phyloP scores from a whole-genome alignment of 2,113 vertebrate genomes.

The Rhinoptilus africanus region DNA sequence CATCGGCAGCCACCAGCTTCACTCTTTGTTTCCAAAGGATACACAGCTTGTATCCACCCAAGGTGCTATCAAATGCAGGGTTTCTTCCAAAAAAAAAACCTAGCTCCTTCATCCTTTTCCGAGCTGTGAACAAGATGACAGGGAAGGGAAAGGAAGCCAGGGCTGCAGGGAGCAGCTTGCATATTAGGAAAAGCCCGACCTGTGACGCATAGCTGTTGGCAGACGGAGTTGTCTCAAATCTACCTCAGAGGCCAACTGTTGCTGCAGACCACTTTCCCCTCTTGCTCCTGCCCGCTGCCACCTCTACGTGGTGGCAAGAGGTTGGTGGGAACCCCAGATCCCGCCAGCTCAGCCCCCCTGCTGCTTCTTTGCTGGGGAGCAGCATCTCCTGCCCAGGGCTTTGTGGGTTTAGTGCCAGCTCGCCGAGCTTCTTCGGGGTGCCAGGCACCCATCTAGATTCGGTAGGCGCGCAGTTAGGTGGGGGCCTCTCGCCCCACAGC shows the following conservation, averaged over 20 bases:
- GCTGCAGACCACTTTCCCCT: not conserved
- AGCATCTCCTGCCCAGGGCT: not conserved
- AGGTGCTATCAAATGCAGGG: constrained; percentile 52
- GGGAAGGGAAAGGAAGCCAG: not conserved
- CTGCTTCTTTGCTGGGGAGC: not conserved
- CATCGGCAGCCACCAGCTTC: not conserved
- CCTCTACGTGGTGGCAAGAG: not conserved
- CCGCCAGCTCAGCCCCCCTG: not conserved
- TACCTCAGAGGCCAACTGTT: constrained; percentile 70
- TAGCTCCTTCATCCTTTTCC: not conserved
- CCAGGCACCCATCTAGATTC: not conserved
- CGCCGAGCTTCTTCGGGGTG: not conserved
- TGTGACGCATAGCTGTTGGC: not conserved
- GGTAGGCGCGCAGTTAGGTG: not conserved
- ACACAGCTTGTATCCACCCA: constrained; percentile 15
- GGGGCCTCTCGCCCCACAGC: not conserved
- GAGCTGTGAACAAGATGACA: constrained; percentile 40
- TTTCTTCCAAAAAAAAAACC: constrained; percentile 26
- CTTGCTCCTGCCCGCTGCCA: not conserved
- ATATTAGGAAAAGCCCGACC: constrained; percentile 20
- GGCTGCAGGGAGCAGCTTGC: not conserved
- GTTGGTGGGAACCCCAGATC: not conserved
- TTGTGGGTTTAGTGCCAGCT: not conserved
- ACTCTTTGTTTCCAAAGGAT: constrained; percentile 41
- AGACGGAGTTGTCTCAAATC: constrained; percentile 46